phyloP scores from a whole-genome alignment of 2,113 vertebrate genomes.

The Grammatotria lemairii region DNA sequence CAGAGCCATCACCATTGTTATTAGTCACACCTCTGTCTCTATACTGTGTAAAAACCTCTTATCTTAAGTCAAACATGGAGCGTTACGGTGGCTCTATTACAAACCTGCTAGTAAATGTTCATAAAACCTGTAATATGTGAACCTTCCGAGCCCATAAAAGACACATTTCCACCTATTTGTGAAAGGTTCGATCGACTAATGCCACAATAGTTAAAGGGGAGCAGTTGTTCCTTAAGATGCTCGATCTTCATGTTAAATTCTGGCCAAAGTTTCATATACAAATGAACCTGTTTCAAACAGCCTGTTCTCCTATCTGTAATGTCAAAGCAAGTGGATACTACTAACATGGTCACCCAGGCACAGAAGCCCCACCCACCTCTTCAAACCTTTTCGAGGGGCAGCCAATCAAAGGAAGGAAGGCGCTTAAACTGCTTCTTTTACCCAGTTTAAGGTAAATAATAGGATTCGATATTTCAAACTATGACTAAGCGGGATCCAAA shows the following conservation, averaged over 20 bases:
- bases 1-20: not conserved
- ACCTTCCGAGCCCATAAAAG: not conserved
- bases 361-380: not conserved
- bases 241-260: fast-evolving
- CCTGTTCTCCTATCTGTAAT: not conserved
- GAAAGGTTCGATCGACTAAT: fast-evolving
- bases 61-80: not conserved
- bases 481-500: not conserved
- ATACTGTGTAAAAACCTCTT: not conserved
- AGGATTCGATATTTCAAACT: not conserved
- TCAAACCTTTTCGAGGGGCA: not conserved
- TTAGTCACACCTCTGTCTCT: not conserved
- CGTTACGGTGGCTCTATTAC: not conserved
- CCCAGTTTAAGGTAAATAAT: not conserved
- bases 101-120: not conserved
- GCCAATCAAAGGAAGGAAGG: not conserved
- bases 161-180: not conserved
- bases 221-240: not conserved
- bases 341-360: not conserved
- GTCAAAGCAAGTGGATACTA: not conserved
- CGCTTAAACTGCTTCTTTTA: fast-evolving
- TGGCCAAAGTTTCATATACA: not conserved
- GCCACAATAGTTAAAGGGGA: not conserved
- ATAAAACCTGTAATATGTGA: not conserved
- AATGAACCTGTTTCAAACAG: not conserved